A percentile compares a stretch with the other conserved stretches of the same genome.
Conservation (phyloP, 2,797 vertebrate species). For the Poecilia wingei region DNA sequence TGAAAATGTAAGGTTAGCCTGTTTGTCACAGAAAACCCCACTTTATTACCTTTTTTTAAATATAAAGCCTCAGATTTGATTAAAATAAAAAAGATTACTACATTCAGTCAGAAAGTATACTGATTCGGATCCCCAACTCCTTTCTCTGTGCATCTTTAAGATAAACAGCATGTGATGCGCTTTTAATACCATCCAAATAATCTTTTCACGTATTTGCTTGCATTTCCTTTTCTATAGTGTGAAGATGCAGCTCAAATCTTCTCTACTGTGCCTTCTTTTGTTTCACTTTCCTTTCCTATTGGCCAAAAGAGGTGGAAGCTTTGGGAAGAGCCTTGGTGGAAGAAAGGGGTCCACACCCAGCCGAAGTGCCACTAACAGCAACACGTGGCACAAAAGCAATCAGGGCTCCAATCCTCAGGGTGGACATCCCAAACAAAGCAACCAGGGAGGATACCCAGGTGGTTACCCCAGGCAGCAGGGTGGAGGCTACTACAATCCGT, state of each 20-base stretch:
- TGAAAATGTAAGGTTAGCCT: background rate
- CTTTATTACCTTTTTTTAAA: background rate
- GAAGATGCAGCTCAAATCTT: slow-evolving; percentile 25
- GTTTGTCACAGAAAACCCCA: background rate
- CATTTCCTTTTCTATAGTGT: slow-evolving; percentile 8
- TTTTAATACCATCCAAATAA: background rate
- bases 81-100: background rate
- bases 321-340: background rate
- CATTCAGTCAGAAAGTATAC: background rate
- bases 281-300: background rate
- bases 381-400: background rate
- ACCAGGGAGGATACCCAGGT: background rate
- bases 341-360: background rate
- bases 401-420: slow-evolving; percentile 11
- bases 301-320: background rate
- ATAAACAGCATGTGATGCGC: background rate
- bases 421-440: slow-evolving; percentile 3
- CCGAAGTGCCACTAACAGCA: slow-evolving; percentile 14
- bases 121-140: background rate
- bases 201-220: background rate
- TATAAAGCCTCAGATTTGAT: background rate
- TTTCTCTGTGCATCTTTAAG: background rate
- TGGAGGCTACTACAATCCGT: slow-evolving; percentile 30
- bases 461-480: slow-evolving; percentile 3
- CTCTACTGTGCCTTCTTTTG: slow-evolving; percentile 4